Percentiles rank a stretch among this genome's conserved stretches.
Conservation (phyloP, 2,113 vertebrate species). For the Indicator maculatus region DNA sequence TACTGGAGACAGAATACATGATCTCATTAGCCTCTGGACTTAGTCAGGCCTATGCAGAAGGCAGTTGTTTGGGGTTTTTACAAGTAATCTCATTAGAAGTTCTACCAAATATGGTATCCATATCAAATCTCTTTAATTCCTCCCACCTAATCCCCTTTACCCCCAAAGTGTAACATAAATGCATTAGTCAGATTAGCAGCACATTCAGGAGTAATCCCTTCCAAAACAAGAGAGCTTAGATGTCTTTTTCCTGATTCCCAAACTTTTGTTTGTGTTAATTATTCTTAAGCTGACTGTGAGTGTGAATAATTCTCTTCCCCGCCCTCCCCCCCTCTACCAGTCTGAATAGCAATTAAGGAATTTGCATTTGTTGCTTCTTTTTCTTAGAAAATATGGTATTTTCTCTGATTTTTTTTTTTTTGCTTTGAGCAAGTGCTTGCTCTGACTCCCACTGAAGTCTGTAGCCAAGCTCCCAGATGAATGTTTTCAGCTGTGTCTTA, state of each 20-base stretch:
- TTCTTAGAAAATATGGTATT: not conserved
- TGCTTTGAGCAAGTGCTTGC: not conserved
- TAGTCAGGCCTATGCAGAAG: conserved; percentile 25
- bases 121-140: conserved; percentile 65
- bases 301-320: not conserved
- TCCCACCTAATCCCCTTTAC: conserved; percentile 49
- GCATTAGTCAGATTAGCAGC: conserved; percentile 50
- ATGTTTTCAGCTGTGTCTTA: not conserved
- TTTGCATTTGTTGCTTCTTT: conserved; percentile 20
- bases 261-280: conserved; percentile 59
- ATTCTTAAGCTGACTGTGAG: conserved; percentile 32
- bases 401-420: not conserved
- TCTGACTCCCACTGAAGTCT: not conserved
- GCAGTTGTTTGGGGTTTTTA: not conserved
- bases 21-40: conserved; percentile 55
- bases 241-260: conserved; percentile 9
- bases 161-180: conserved; percentile 35
- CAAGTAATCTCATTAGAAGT: conserved; percentile 52
- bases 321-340: not conserved
- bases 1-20: conserved; percentile 29
- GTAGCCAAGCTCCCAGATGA: not conserved
- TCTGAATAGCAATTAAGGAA: conserved; percentile 24
- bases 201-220: conserved; percentile 42
- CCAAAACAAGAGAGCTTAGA: conserved; percentile 30
- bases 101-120: conserved; percentile 55